Evolutionary conservation across 2,113 vertebrate species (phyloP), one percentile per base, ranked within the genome.

Genomic region (Dipodomys spectabilis): DNA sequence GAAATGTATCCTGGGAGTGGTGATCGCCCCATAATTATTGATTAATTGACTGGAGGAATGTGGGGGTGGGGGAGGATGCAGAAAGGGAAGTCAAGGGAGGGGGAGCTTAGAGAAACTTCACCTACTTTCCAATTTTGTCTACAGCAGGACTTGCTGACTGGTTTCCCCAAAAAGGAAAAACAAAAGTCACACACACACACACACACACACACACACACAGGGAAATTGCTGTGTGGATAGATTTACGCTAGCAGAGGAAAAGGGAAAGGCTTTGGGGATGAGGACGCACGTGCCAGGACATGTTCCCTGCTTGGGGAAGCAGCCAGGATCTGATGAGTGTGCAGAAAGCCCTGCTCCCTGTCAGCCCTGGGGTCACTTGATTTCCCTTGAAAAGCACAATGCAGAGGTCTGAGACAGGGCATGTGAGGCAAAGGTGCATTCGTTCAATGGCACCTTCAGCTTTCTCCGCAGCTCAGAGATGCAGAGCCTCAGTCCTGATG

Each of bases 341-440:
- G 49, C 98, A 98, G 98, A 97, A 98, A 98, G 96, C 65, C 88
- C 95, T 94, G 95, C 71, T 96, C 95, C 94, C 86, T 94, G 69
- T 62, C 75, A 84, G 69, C 93, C 97, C 94, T 95, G 15, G 19
- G n/a, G 10, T 4, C 15, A 22, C 39, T 78, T 69, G 77, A 80
- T 87, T 88, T 57, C 64, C 49, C 32, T 81, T 30, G 25, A 45
- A 30, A 19, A 92, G 65, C 25, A 45, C 0, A 1, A 4, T 1
- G 7, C 45, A 68, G 57, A 78, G 73, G 90, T 57, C 4, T 57
- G 53, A 78, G 35, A 71, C 32, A 27, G 6, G 60, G 74, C 39
- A 18, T 39, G 18, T 1, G 2, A 82, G 68, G 15, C 84, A 88
- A 57, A 82, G 49, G 12, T 62, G 7, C 23, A 2, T 67, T 25